phyloP scores from a whole-genome alignment of 2,797 vertebrate genomes.

The Helostoma temminkii region DNA sequence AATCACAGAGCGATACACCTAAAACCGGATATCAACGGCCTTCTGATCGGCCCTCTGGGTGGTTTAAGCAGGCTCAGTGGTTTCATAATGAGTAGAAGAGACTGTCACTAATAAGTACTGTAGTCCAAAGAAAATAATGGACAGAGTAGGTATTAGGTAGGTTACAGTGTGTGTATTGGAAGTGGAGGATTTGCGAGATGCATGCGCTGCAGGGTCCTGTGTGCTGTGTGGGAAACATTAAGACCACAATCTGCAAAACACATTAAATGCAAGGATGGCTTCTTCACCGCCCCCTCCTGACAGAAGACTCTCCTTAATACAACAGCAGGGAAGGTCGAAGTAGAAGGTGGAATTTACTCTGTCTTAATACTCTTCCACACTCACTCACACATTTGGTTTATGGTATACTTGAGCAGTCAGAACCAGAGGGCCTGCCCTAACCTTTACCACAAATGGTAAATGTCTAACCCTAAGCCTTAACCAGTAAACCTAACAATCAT shows the following conservation, averaged over 20 bases:
- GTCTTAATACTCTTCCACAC: slow-evolving; percentile 5
- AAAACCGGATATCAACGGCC: slow-evolving; percentile 39
- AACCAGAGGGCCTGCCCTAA: slow-evolving; percentile 31
- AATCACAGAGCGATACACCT: slow-evolving; percentile 30
- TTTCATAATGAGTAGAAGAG: slow-evolving; percentile 5
- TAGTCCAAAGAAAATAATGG: slow-evolving; percentile 2
- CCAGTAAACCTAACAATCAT: slow-evolving; percentile 38
- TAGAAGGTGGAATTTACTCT: slow-evolving; percentile 39
- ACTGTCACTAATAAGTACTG: slow-evolving; percentile 2
- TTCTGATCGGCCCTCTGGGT: slow-evolving; percentile 13
- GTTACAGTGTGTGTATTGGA: slow-evolving; percentile 20
- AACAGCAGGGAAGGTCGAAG: slow-evolving; percentile 64
- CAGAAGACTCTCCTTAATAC: slow-evolving; percentile 75
- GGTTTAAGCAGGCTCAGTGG: slow-evolving; percentile 10
- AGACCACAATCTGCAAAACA: slow-evolving; percentile 76
- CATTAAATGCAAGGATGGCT: slow-evolving; percentile 76
- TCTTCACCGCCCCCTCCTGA: slow-evolving; percentile 52
- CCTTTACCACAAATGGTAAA: slow-evolving; percentile 30
- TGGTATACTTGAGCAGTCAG: slow-evolving; percentile 34
- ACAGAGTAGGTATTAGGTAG: not conserved
- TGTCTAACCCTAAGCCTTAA: slow-evolving; percentile 35
- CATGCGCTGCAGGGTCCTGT: slow-evolving; percentile 29
- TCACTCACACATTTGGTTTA: slow-evolving; percentile 18
- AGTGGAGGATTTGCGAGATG: slow-evolving; percentile 33
- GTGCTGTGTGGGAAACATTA: slow-evolving; percentile 59